A percentile compares a stretch with the other conserved stretches of the same genome.
phyloP scores from a whole-genome alignment of 2,113 vertebrate species.

The Corapipo altera region DNA sequence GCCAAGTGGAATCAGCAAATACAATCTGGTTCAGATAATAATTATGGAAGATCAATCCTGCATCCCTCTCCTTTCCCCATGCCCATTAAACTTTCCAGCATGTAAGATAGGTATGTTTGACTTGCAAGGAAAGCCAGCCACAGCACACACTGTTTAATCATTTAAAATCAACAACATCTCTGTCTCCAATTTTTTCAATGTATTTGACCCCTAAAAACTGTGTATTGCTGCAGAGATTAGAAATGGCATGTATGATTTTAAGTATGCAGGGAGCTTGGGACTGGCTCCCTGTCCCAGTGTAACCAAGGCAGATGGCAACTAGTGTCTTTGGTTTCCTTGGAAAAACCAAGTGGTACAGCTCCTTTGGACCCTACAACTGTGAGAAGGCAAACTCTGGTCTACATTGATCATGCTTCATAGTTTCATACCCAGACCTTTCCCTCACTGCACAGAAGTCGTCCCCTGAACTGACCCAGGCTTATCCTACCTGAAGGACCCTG shows the following conservation, averaged over 20 bases:
- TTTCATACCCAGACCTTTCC: neutral
- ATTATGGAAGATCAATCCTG: conserved; percentile 4
- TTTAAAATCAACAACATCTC: neutral
- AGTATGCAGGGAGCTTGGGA: neutral
- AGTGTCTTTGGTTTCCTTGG: neutral
- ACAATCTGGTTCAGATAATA: conserved; percentile 27
- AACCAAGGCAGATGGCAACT: neutral
- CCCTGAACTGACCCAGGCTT: neutral
- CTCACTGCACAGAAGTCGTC: neutral
- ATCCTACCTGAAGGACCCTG: neutral
- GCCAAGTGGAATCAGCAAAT: conserved; percentile 35
- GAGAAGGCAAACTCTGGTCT: neutral
- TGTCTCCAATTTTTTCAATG: neutral
- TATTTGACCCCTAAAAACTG: neutral
- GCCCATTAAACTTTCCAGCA: neutral
- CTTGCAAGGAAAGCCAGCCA: neutral
- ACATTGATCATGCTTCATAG: fast-evolving
- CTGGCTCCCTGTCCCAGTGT: neutral
- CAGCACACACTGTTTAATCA: neutral
- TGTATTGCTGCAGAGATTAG: neutral
- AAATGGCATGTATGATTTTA: neutral
- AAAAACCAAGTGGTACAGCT: neutral
- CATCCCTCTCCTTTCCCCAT: neutral
- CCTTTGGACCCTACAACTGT: neutral
- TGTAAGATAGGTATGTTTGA: neutral